These are phyloP conservation scores for Auanema freiburgensis DNA, from an alignment of 2,888 invertebrate species.

Conservation along the genomic window DNA sequence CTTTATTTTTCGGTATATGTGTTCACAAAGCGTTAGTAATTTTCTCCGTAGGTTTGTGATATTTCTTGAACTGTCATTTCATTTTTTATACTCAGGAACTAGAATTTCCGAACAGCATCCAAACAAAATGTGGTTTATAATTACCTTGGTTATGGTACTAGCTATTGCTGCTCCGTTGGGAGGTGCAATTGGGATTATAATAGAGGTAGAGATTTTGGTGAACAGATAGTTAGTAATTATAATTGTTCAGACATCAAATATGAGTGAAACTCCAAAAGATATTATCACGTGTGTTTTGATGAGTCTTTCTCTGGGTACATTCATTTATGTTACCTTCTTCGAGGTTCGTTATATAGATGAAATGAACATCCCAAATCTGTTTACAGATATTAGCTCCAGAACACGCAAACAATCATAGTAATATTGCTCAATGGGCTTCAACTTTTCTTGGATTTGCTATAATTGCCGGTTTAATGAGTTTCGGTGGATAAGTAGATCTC, in stretches of 20 bases:
- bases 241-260: conserved; percentile 33
- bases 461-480: conserved; percentile 41
- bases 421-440: conserved; percentile 48
- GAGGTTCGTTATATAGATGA: conserved; percentile 29
- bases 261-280: conserved; percentile 43
- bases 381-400: conserved; percentile 50
- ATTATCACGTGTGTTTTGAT: conserved; percentile 41
- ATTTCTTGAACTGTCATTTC: neutral
- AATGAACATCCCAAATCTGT: neutral
- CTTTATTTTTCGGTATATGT: conserved; percentile 53
- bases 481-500: conserved; percentile 6
- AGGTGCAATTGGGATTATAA: conserved; percentile 50
- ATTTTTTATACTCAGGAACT: conserved; percentile 26
- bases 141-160: conserved; percentile 35
- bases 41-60: conserved; percentile 40
- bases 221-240: neutral
- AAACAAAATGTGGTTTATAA: conserved; percentile 33
- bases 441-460: conserved; percentile 44
- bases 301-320: conserved; percentile 53
- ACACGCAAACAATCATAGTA: conserved; percentile 45
- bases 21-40: conserved; percentile 52
- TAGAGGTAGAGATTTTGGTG: conserved; percentile 32
- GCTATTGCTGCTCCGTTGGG: conserved; percentile 42
- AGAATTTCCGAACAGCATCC: conserved; percentile 38
- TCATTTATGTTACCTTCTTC: conserved; percentile 56